These are phyloP conservation scores for Drosophila kuntzei DNA, from an alignment of 2,888 invertebrate species.

Conservation along the genomic window DNA sequence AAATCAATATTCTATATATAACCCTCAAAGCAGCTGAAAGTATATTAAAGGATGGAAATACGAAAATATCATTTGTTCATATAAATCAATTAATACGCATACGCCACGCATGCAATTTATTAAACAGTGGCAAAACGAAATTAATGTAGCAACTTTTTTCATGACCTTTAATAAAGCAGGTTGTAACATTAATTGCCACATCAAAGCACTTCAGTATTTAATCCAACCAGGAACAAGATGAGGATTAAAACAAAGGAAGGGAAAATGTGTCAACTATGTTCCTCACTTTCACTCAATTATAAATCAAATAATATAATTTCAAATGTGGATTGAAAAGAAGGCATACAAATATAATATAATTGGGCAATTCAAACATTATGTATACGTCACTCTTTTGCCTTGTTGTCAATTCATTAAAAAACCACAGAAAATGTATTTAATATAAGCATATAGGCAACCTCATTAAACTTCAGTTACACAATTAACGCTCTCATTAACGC, in stretches of 20 bases:
- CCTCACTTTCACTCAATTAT: neutral
- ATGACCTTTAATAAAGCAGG: neutral
- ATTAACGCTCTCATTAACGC: conserved; percentile 14
- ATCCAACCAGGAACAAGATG: neutral
- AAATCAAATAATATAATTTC: neutral
- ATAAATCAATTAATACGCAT: neutral
- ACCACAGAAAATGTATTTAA: neutral
- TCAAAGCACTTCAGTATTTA: neutral
- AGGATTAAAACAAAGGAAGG: neutral
- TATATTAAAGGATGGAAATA: neutral
- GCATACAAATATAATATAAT: neutral
- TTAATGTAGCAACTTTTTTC: neutral
- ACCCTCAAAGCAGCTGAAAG: neutral
- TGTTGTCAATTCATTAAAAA: neutral
- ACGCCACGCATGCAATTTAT: neutral
- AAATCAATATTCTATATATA: neutral
- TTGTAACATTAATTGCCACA: neutral
- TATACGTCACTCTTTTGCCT: neutral
- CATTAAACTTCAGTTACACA: conserved; percentile 3
- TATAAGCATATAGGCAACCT: neutral
- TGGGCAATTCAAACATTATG: neutral
- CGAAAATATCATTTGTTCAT: neutral
- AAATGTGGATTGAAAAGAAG: neutral
- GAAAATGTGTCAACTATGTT: neutral
- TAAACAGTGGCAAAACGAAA: neutral